phyloP scores from a whole-genome alignment of 1,140 invertebrate genomes.

The Ostrea edulis region DNA sequence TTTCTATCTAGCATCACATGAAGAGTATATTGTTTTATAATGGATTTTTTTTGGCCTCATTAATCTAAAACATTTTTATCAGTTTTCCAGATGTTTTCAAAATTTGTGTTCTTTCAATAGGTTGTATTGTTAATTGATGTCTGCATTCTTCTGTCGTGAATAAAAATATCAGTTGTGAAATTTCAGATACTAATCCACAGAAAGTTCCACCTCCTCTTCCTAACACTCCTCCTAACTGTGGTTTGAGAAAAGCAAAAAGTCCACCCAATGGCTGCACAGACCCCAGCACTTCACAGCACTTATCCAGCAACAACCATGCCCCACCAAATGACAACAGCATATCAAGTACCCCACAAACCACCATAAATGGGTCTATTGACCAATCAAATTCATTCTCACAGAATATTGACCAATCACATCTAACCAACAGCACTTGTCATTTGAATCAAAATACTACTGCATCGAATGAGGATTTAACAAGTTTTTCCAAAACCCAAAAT shows the following conservation, averaged over 20 bases:
- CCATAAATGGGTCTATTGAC: constrained; percentile 2
- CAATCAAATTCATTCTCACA: constrained; percentile 22
- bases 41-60: neutral
- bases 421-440: neutral
- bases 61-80: neutral
- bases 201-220: constrained; percentile 52
- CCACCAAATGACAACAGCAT: constrained; percentile 5
- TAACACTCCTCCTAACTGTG: constrained; percentile 45
- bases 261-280: constrained; percentile 15
- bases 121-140: neutral
- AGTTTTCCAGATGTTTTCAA: neutral
- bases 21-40: neutral
- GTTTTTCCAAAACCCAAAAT: neutral
- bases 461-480: constrained; percentile 17
- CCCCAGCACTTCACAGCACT: constrained; percentile 27
- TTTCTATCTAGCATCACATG: neutral
- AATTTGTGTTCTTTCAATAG: neutral
- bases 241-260: constrained; percentile 28
- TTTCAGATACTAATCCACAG: constrained; percentile 22
- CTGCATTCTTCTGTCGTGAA: too few species aligned
- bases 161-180: too few species aligned
- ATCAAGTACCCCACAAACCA: neutral
- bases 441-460: neutral
- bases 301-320: constrained; percentile 29
- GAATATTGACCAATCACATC: constrained; percentile 2